phyloP scores from a whole-genome alignment of 2,113 vertebrate species.

The Vulpes vulpes region DNA sequence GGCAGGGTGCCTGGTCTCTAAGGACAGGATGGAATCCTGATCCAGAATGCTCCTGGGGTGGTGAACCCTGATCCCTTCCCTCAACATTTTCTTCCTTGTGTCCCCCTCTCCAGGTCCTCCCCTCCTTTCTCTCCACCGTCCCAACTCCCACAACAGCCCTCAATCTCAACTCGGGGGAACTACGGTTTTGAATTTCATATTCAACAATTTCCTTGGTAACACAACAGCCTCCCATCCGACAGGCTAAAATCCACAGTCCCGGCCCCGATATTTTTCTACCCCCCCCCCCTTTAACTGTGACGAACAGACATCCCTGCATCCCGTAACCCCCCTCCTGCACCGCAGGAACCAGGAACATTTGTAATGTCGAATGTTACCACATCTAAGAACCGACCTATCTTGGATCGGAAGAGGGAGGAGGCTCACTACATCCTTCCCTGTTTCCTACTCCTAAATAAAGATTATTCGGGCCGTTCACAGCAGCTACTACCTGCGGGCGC shows the following conservation, averaged over 20 bases:
- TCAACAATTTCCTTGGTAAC: constrained; percentile 34
- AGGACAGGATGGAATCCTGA: background rate
- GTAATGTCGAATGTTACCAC: constrained; percentile 14
- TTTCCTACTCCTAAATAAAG: constrained; percentile 22
- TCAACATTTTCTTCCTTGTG: background rate
- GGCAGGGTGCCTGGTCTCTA: background rate
- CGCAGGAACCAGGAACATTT: constrained; percentile 18
- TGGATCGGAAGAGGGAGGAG: background rate
- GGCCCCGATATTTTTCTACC: background rate
- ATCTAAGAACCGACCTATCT: constrained; percentile 32
- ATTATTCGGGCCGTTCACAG: constrained; percentile 55
- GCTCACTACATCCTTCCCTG: constrained; percentile 36
- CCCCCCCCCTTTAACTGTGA: background rate
- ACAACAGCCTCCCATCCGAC: background rate
- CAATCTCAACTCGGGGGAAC: constrained; percentile 52
- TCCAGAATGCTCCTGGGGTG: background rate
- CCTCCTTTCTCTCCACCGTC: background rate
- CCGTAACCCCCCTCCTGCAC: background rate
- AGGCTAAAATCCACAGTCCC: background rate
- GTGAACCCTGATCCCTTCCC: background rate
- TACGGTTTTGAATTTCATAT: background rate
- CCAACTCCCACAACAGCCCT: background rate
- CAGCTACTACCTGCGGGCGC: background rate
- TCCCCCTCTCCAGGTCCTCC: background rate
- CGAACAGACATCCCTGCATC: background rate